Conservation (phyloP, 2,888 invertebrate species). For the Perizoma affinitatum region DNA sequence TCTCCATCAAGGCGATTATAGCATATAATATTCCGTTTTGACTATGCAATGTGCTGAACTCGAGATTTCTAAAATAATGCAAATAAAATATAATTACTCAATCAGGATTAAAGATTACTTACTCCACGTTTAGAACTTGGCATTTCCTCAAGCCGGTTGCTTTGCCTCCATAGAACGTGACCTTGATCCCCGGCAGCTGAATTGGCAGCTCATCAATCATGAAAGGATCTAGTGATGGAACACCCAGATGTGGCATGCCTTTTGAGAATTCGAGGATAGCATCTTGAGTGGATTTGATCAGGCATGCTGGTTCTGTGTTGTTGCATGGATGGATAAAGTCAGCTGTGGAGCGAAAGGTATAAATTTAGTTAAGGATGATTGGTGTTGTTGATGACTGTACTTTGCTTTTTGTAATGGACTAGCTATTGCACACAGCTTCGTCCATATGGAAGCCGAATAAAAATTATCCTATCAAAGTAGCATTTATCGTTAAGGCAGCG, state of each 20-base stretch:
- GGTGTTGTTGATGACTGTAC: no score
- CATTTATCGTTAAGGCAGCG: no score
- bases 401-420: no score
- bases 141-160: conserved; percentile 74
- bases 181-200: conserved; percentile 76
- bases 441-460: no score
- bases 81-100: conserved; percentile 2
- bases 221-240: conserved; percentile 74
- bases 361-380: background rate
- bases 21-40: no score
- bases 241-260: conserved; percentile 69
- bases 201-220: conserved; percentile 74
- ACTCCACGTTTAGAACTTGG: conserved; percentile 76
- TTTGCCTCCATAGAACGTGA: conserved; percentile 73
- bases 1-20: no score
- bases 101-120: conserved; percentile 47
- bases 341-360: conserved; percentile 55
- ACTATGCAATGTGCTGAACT: no score
- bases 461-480: no score
- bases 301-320: conserved; percentile 67
- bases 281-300: conserved; percentile 70
- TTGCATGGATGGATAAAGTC: conserved; percentile 77
- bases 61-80: no score
- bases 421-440: no score
- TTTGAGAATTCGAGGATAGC: conserved; percentile 75